phyloP scores from a whole-genome alignment of 2,113 vertebrate species.

The Indicator maculatus region DNA sequence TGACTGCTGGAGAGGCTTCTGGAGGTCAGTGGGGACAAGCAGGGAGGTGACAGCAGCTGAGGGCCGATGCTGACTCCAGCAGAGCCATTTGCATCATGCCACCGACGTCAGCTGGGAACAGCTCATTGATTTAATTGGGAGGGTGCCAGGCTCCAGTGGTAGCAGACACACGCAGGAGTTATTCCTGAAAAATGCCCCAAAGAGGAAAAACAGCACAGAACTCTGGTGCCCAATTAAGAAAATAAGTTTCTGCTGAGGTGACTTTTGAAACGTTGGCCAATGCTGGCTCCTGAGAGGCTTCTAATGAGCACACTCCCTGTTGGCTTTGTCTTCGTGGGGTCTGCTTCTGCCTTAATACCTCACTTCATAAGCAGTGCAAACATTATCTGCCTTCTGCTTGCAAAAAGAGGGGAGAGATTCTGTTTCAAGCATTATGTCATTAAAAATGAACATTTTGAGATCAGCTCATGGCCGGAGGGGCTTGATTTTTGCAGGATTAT shows the following conservation, averaged over 20 bases:
- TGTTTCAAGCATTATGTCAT: background rate
- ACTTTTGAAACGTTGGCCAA: background rate
- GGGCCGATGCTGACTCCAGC: fast-evolving
- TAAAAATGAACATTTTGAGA: slow-evolving; percentile 9
- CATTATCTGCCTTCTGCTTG: background rate
- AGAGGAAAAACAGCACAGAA: background rate
- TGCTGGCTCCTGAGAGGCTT: background rate
- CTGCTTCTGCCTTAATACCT: background rate
- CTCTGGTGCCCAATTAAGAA: background rate
- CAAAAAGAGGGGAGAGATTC: background rate
- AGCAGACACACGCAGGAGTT: background rate
- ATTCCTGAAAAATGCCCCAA: background rate
- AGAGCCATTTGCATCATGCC: background rate
- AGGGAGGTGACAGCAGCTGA: fast-evolving
- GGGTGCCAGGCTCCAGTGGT: background rate
- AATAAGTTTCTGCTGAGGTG: background rate
- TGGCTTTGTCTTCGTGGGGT: background rate
- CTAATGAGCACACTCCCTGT: background rate
- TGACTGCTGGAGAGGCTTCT: background rate
- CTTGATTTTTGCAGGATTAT: background rate
- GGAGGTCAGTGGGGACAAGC: background rate
- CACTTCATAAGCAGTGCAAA: background rate
- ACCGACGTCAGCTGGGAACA: fast-evolving
- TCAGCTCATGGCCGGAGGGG: background rate
- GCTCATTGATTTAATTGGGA: background rate